Base-by-base conservation (phyloP, 1,140 invertebrate genomes). In the Homalodisca vitripennis region DNA sequence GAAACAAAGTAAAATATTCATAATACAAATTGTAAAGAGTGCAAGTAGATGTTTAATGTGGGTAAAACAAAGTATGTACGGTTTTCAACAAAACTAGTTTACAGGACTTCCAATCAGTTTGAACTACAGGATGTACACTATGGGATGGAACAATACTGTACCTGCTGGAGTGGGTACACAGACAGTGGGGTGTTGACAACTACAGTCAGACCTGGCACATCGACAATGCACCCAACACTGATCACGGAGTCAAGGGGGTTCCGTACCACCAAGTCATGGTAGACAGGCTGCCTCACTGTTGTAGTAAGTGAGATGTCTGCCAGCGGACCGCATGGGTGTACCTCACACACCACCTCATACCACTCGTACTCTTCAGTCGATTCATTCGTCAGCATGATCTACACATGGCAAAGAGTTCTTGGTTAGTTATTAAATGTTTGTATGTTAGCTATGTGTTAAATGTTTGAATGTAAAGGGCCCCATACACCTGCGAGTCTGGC, bases 341-440 rank as follows among this genome's bases (percentile, higher is more conserved):
- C 26, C 2, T 60, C 55, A 26, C 26, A 12, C 26, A 29, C 26
- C 55, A 60, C 55, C n/a, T 60, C 55, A 30, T 60, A 60, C 55
- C 55, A 60, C 24, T 26, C 3, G 27, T 6, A 60, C 14, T 60
- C 55, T 22, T 26, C 55, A 2, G 55, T 10, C 20, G 20, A 53
- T 27, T 60, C 55, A 24, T 60, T 60, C 2, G 22, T 30, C 26
- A 60, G 29, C 24, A 60, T 10, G 3, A 60, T 26, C 55, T 60
- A 26, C 20, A 10, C 34, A 41, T 10, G 34, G 6, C 34, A 41
- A 10, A 10, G 17, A 41, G n/a, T n/a, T n/a, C n/a, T n/a, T 41
- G 17, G 34, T 10, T 17, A 41, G 34, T 17, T 17, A 41, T 10
- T 41, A 6, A 10, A 17, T 41, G 34, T 41, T 17, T 41, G 34